Evolutionary conservation across 2,113 vertebrate species (phyloP), one percentile per base, ranked within the genome.

Genomic region (Otocyon megalotis): DNA sequence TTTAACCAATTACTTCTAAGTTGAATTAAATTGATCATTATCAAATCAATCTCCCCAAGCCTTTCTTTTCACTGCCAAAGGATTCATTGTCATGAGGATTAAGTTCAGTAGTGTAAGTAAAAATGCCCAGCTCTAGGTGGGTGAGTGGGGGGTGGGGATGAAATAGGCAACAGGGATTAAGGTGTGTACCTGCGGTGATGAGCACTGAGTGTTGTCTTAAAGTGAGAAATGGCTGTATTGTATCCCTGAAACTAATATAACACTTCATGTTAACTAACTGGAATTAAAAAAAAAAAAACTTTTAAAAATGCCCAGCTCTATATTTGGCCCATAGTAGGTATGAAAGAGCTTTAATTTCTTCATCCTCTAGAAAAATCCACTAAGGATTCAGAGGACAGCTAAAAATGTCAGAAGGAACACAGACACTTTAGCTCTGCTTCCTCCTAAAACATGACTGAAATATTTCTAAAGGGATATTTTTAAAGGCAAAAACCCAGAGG

Each of bases 401-500:
- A 24, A 76, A 62, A 84, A 56, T 48, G 20, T 82, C 72, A 60
- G 85, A 30, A 10, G 37, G 77, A 30, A 67, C 22, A n/a, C 22
- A 72, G 2, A 35, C 17, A 48, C 72, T 77, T 82, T 58, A 67
- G 85, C 43, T 82, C 65, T 76, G 54, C 35, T 93, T 88, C 77
- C 81, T 88, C 80, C 69, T 88, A 20, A 94, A 74, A 50, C 13
- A 50, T 86, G 16, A 24, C 79, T 83, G 35, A 89, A 54, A 67
- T 69, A 74, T 80, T 90, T 83, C 50, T 48, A 79, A 82, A 89
- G 20, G 28, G 48, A 37, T 81, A 22, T 58, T 92, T 84, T 92
- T 86, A 60, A 93, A 96, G 56, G 69, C 37, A 53, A 35, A 77
- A 92, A 60, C 58, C 48, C 74, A 83, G 81, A 94, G 50, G 76